These are phyloP conservation scores for Drosophila tsacasi DNA, from an alignment of 1,140 invertebrate genomes.

Conservation along the genomic window DNA sequence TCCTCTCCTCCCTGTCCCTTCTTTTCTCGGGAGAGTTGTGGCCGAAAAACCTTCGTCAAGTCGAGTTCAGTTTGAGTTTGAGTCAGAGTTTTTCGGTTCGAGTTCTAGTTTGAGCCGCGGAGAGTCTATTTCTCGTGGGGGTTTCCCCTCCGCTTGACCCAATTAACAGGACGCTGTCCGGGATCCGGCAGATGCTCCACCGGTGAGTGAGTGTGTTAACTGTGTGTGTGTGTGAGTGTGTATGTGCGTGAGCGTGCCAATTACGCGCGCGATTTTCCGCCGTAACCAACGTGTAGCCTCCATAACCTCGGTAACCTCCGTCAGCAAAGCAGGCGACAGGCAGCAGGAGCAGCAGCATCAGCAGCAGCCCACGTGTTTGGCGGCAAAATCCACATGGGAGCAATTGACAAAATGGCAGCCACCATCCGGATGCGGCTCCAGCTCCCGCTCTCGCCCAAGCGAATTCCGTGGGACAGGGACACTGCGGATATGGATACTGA, in stretches of 20 bases:
- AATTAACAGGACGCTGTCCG: conserved; percentile 60
- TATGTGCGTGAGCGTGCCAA: conserved; percentile 76
- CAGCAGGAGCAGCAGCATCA: neutral
- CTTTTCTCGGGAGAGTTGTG: conserved; percentile 24
- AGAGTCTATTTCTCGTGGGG: conserved; percentile 74
- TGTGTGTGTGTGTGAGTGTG: conserved; percentile 32
- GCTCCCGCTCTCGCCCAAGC: neutral
- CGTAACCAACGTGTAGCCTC: conserved; percentile 49
- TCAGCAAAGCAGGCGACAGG: conserved; percentile 19
- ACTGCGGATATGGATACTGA: conserved; percentile 6
- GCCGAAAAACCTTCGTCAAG: conserved; percentile 73
- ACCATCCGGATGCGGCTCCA: conserved; percentile 19
- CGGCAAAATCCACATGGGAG: conserved; percentile 77
- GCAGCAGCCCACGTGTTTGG: conserved; percentile 66
- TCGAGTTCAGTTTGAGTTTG: conserved; percentile 37
- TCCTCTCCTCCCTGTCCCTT: neutral
- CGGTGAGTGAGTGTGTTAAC: conserved; percentile 35
- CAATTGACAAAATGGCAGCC: conserved; percentile 82
- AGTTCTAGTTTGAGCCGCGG: conserved; percentile 34
- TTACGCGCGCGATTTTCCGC: conserved; percentile 78
- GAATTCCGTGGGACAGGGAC: conserved; percentile 12
- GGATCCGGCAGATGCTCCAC: conserved; percentile 38
- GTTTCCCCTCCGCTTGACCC: conserved; percentile 64
- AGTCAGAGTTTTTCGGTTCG: conserved; percentile 29
- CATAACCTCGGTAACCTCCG: conserved; percentile 20